Evolutionary conservation across 2,113 vertebrate genomes (phyloP).

Genomic region (Corythornis cristatus): DNA sequence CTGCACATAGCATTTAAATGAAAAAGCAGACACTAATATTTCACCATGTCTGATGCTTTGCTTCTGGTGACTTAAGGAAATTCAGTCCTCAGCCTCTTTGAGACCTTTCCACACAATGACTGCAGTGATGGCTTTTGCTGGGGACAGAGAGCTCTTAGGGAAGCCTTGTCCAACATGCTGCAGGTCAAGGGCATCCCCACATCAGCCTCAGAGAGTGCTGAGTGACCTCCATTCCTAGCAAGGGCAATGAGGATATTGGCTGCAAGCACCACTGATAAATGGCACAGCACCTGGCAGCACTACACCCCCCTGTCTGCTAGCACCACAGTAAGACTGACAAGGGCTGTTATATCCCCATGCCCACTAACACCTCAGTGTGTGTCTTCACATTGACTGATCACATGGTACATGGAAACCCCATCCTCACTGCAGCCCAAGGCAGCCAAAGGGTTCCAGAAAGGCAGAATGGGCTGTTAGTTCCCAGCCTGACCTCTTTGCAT

Average conservation of each 20-base stretch:
- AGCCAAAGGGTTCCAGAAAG: neutral
- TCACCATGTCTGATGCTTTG: neutral
- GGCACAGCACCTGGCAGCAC: rapidly evolving
- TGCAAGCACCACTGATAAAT: neutral
- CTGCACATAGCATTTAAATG: neutral
- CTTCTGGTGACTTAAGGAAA: neutral
- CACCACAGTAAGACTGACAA: neutral
- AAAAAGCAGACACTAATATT: neutral
- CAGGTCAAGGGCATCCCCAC: neutral
- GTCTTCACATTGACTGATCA: neutral
- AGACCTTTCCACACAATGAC: neutral
- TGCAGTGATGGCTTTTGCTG: neutral
- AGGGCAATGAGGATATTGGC: neutral
- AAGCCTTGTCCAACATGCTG: rapidly evolving
- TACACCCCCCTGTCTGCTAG: neutral
- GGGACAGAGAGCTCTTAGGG: neutral
- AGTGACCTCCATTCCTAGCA: neutral
- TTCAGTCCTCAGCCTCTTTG: neutral
- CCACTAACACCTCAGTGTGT: neutral
- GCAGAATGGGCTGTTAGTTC: neutral
- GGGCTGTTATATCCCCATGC: neutral
- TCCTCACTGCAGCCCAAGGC: neutral
- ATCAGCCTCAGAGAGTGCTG: neutral
- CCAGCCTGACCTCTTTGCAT: neutral
- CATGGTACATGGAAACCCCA: neutral